phyloP scores from a whole-genome alignment of 2,888 invertebrate species.

The Catocala nupta region DNA sequence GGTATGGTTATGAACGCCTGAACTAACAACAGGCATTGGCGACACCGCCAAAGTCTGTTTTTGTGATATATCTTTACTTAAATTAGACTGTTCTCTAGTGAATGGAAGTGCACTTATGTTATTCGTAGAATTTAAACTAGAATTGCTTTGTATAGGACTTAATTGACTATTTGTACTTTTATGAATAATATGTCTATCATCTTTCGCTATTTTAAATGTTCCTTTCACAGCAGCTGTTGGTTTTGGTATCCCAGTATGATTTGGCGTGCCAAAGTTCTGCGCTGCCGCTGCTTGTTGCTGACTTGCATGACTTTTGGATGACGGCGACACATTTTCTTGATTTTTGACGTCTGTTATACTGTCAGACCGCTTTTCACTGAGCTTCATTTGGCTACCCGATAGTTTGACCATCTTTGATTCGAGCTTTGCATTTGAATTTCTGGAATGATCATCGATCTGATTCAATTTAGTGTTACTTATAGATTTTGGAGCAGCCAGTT shows the following conservation, averaged over 20 bases:
- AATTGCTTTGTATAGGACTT: conserved; percentile 87
- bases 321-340: conserved; percentile 58
- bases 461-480: conserved; percentile 82
- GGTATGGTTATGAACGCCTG: conserved; percentile 63
- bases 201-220: conserved; percentile 91
- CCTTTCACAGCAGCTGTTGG: conserved; percentile 97
- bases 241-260: conserved; percentile 92
- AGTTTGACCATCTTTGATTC: conserved; percentile 82
- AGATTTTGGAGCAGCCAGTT: conserved; percentile 84
- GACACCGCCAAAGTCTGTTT: conserved; percentile 89
- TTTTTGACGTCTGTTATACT: conserved; percentile 59
- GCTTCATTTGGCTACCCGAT: conserved; percentile 80
- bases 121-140: conserved; percentile 86
- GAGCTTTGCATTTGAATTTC: conserved; percentile 70
- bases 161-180: conserved; percentile 87
- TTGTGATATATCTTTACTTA: conserved; percentile 82
- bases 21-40: conserved; percentile 90
- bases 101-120: conserved; percentile 82
- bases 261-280: conserved; percentile 78
- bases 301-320: conserved; percentile 58
- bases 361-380: conserved; percentile 74
- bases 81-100: conserved; percentile 84
- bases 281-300: conserved; percentile 71
- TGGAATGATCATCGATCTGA: conserved; percentile 79
- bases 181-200: conserved; percentile 84